Conservation (phyloP, 2,888 invertebrate genomes). For the Tribolium freemani region DNA sequence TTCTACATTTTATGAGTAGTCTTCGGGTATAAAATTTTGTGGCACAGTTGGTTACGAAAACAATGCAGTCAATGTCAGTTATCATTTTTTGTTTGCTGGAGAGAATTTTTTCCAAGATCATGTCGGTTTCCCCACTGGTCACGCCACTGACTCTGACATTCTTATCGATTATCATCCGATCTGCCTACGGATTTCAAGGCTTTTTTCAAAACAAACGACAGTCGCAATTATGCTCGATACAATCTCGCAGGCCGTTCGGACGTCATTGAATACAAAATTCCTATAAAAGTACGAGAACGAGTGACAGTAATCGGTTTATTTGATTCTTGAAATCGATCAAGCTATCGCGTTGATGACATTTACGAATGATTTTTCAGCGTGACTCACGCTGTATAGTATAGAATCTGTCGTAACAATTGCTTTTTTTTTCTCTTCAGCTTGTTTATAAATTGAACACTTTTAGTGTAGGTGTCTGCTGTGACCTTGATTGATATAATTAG, state of each 20-base stretch:
- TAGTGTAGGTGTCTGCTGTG: conserved; percentile 27
- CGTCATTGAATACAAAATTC: conserved; percentile 5
- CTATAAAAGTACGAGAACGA: neutral
- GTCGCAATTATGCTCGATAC: neutral
- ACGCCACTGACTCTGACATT: neutral
- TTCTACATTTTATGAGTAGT: neutral
- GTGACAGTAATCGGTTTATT: neutral
- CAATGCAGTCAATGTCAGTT: neutral
- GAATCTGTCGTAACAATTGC: conserved; percentile 9
- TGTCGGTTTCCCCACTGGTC: neutral
- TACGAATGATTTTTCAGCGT: neutral
- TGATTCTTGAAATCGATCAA: neutral
- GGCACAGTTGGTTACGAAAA: neutral
- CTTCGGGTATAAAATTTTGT: neutral
- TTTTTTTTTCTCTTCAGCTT: conserved; percentile 7
- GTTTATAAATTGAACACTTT: conserved; percentile 11
- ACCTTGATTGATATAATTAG: conserved; percentile 30
- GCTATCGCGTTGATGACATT: neutral
- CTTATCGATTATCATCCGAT: neutral
- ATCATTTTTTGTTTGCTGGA: neutral
- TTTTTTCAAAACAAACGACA: conserved; percentile 5
- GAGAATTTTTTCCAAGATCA: neutral
- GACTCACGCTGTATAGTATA: conserved; percentile 6
- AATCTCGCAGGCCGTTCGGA: neutral
- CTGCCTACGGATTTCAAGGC: neutral